Conservation (phyloP, 2,797 vertebrate genomes). For the Champsocephalus gunnari region DNA sequence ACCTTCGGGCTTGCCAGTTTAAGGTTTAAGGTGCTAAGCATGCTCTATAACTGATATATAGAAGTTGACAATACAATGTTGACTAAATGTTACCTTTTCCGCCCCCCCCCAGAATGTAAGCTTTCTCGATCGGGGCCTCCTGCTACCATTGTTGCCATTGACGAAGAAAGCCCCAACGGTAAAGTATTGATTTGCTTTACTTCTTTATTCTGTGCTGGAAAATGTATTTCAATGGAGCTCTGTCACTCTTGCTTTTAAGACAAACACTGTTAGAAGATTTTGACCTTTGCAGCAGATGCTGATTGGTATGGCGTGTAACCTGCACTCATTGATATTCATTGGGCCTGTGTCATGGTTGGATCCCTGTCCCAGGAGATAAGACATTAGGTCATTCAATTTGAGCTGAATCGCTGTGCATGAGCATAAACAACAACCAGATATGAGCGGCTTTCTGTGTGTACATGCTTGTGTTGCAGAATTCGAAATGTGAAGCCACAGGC, state of each 20-base stretch:
- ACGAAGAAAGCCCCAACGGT: slow-evolving; percentile 98
- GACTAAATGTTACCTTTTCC: background rate
- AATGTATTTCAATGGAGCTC: slow-evolving; percentile 1
- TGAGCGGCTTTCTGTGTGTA: background rate
- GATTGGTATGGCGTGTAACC: slow-evolving; percentile 39
- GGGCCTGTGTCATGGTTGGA: slow-evolving; percentile 29
- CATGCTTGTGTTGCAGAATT: background rate
- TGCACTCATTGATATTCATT: slow-evolving; percentile 58
- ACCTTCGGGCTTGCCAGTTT: too few species aligned
- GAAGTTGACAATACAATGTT: background rate
- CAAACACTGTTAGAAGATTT: slow-evolving; percentile 40
- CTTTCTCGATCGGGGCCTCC: slow-evolving; percentile 94
- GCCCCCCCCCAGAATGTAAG: slow-evolving; percentile 91
- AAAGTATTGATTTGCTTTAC: slow-evolving; percentile 56
- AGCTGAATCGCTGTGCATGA: slow-evolving; percentile 1
- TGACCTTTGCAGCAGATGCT: slow-evolving; percentile 51
- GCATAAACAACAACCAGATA: background rate
- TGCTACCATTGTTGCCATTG: slow-evolving; percentile 97
- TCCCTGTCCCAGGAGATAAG: slow-evolving; percentile 7
- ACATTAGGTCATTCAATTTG: slow-evolving; percentile 3
- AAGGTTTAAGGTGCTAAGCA: too few species aligned
- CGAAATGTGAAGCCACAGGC: slow-evolving; percentile 2
- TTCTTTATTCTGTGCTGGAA: slow-evolving; percentile 2
- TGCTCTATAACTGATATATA: background rate
- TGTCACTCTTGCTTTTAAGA: background rate